phyloP scores from a whole-genome alignment of 2,888 invertebrate genomes.

The Ypsolopha sequella region DNA sequence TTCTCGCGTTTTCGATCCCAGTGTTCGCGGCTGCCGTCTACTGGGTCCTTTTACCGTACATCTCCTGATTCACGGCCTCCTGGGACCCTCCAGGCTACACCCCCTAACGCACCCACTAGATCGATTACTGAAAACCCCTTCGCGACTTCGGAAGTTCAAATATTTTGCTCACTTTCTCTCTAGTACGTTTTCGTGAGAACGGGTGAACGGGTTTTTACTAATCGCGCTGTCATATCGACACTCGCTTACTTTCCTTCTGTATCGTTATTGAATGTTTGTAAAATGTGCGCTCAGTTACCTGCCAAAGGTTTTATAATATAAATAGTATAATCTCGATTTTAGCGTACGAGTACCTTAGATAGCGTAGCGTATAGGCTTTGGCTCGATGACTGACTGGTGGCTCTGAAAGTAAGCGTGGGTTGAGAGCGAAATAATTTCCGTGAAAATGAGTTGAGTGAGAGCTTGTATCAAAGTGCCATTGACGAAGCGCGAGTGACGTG shows the following conservation, averaged over 20 bases:
- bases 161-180: slow-evolving; percentile 17
- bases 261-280: background rate
- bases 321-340: slow-evolving; percentile 23
- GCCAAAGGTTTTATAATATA: slow-evolving; percentile 30
- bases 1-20: slow-evolving; percentile 70
- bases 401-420: background rate
- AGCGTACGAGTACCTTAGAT: background rate
- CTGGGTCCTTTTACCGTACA: slow-evolving; percentile 69
- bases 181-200: background rate
- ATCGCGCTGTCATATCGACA: background rate
- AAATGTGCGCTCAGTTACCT: slow-evolving; percentile 23
- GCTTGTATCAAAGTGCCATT: slow-evolving; percentile 45
- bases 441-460: slow-evolving; percentile 4
- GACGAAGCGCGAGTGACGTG: slow-evolving; percentile 7
- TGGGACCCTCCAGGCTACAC: slow-evolving; percentile 65
- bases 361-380: slow-evolving; percentile 16
- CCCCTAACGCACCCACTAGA: slow-evolving; percentile 26
- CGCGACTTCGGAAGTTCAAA: slow-evolving; percentile 8
- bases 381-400: slow-evolving; percentile 14
- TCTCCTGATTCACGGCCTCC: slow-evolving; percentile 74
- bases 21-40: slow-evolving; percentile 70
- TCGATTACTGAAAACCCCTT: slow-evolving; percentile 6
- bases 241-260: background rate
- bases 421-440: background rate
- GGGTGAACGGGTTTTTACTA: background rate